A percentile compares a stretch with the other conserved stretches of the same genome.
phyloP scores from a whole-genome alignment of 2,113 vertebrate species.

The Neogale vison region DNA sequence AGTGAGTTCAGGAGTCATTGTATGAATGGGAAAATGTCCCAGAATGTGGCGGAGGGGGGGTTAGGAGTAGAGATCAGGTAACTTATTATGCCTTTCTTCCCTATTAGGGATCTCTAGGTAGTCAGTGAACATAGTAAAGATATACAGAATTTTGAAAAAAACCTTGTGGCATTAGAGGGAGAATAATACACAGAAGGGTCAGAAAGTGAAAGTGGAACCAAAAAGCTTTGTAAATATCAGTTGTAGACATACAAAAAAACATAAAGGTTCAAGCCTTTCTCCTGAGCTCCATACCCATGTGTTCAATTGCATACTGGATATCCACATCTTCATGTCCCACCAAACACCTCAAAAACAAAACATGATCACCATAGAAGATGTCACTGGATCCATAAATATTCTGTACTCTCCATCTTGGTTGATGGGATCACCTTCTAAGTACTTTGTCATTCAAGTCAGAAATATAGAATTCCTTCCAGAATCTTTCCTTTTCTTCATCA shows the following conservation, averaged over 20 bases:
- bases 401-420: not conserved
- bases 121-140: not conserved
- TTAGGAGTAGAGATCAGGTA: not conserved
- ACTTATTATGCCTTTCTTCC: not conserved
- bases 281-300: not conserved
- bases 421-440: not conserved
- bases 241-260: not conserved
- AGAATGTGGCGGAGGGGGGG: not conserved
- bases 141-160: not conserved
- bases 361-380: not conserved
- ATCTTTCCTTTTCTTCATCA: not conserved
- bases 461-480: not conserved
- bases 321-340: not conserved
- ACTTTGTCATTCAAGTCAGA: not conserved
- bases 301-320: not conserved
- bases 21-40: not conserved
- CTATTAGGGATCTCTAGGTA: not conserved
- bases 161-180: not conserved
- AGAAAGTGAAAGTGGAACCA: constrained; percentile 4
- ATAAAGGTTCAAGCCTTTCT: not conserved
- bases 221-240: not conserved
- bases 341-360: not conserved
- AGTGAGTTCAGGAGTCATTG: not conserved
- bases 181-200: not conserved
- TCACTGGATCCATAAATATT: not conserved